Base-by-base conservation (phyloP, 2,113 vertebrate genomes). In the Rhabdornis inornatus region DNA sequence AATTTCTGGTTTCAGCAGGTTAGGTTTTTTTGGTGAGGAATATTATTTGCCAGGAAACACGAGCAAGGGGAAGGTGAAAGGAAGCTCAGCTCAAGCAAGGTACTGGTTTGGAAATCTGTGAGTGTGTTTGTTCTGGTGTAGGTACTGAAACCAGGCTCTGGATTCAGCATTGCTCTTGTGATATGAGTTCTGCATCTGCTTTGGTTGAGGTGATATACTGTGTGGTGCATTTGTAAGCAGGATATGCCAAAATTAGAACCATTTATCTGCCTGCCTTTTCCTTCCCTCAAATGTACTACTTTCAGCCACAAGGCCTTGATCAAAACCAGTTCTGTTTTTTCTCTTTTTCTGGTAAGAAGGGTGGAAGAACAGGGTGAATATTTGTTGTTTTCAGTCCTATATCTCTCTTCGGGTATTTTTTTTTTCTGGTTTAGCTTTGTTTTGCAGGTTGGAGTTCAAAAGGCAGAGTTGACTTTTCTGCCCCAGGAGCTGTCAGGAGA, bases 221-320 rank as follows among this genome's bases (percentile, higher is more conserved):
- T 68, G 37, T 79, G 81, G 57, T 92, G 50, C 28, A 16, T 82
- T 80, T 89, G 57, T 57, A 82, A 83, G 77, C 66, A 83, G 71
- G 63, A 70, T 92, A 35, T 61, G 27, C 60, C 76, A 71, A 53
- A 89, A 92, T 89, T 59, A 63, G 79, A 83, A 68, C 60, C 33
- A 35, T 89, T 83, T 95, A 47, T 95, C 60, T 70, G 60, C 76
- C 77, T 86, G 57, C 40, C 53, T 91, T 59, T 87, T 86, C 47
- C 24, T 84, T 68, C 70, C 42, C 52, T 86, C 64, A 70, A 6
- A 74, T 37, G 9, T 52, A 45, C 24, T 1, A 4, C 59, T 88
- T 80, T 61, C 66, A 77, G 63, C 50, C 71, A 74, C 21, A 45
- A 57, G 25, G 49, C 44, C 50, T 83, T 59, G 52, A 81, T 80